A percentile compares a stretch with the other conserved stretches of the same genome.
Conservation (phyloP, 2,797 vertebrate genomes). For the Spondyliosoma cantharus region DNA sequence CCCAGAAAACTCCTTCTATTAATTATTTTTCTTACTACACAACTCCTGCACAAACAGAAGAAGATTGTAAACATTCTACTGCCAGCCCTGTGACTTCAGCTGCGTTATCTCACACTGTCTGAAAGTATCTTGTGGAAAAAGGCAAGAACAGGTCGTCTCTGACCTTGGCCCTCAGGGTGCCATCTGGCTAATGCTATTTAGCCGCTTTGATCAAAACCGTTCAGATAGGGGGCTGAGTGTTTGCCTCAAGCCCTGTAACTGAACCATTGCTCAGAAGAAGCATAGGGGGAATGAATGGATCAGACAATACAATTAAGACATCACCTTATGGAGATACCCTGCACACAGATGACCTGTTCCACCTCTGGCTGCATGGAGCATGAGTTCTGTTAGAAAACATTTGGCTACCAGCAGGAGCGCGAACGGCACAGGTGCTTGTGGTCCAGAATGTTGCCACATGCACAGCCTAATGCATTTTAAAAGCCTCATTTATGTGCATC, state of each 20-base stretch:
- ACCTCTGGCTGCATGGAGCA: constrained; percentile 33
- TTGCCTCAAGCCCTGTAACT: constrained; percentile 36
- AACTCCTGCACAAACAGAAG: constrained; percentile 10
- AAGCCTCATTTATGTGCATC: constrained; percentile 49
- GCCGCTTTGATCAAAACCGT: constrained; percentile 63
- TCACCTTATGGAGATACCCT: constrained; percentile 33
- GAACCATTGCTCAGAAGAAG: constrained; percentile 34
- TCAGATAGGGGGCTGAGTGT: constrained; percentile 39
- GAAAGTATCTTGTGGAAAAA: constrained; percentile 27
- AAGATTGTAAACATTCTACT: constrained; percentile 16
- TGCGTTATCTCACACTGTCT: constrained; percentile 17
- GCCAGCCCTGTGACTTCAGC: constrained; percentile 20
- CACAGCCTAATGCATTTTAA: constrained; percentile 59
- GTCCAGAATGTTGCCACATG: constrained; percentile 17
- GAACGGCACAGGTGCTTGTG: constrained; percentile 41
- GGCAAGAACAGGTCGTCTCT: constrained; percentile 34
- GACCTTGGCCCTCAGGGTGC: constrained; percentile 63
- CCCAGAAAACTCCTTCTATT: neutral
- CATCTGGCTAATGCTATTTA: constrained; percentile 69
- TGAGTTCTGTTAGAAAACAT: constrained; percentile 54
- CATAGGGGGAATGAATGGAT: constrained; percentile 31
- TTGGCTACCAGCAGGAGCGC: constrained; percentile 50
- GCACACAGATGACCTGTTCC: constrained; percentile 26
- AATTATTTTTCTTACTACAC: neutral
- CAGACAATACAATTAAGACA: constrained; percentile 65